Base-by-base conservation (phyloP, 64 coral and sea anemone genomes). In the Actinia tenebrosa region DNA sequence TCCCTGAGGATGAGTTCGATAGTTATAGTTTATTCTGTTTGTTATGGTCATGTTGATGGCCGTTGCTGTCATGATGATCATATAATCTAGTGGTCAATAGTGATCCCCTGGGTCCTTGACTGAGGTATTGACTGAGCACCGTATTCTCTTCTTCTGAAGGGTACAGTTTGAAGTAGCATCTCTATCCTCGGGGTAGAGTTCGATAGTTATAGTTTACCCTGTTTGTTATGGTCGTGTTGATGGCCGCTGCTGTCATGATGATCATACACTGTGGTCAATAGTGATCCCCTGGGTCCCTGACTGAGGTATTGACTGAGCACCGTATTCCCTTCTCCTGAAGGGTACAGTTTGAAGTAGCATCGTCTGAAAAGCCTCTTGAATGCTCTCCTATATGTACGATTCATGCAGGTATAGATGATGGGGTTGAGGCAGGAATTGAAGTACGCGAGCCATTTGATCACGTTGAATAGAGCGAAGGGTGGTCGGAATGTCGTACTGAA, bases 351-450 rank as follows among this genome's bases (percentile, higher is more conserved):
- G 1, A 92, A 45, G 60, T 87, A 92, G 0, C 78, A 78, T n/a
- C 78, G 22, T 69, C 50, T 92, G 61, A 96, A 96, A 1, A 96
- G 85, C 78, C 91, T 89, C 63, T 79, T 86, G 71, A 96, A 96
- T 27, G 94, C 94, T 23, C 87, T 53, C 16, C 94, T 80, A 56
- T 96, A 96, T 16, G 80, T 87, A 43, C 94, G 91, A 44, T 96
- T 96, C 80, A 96, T 92, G 44, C 94, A 96, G 1, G 94, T 92
- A 30, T 96, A 96, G 53, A 96, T 96, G 44, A 96, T 25, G 10
- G 94, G 94, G 78, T 96, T 96, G 10, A 96, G 58, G 54, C 94
- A 92, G 16, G 94, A 96, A 87, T 96, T 96, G 56, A 96, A 84
- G 78, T 96, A 96, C 59, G 77, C 90, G 77, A 96, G 82, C 94